These are phyloP conservation scores for Cairina moschata DNA, from an alignment of 2,113 vertebrate species.

Conservation along the genomic window DNA sequence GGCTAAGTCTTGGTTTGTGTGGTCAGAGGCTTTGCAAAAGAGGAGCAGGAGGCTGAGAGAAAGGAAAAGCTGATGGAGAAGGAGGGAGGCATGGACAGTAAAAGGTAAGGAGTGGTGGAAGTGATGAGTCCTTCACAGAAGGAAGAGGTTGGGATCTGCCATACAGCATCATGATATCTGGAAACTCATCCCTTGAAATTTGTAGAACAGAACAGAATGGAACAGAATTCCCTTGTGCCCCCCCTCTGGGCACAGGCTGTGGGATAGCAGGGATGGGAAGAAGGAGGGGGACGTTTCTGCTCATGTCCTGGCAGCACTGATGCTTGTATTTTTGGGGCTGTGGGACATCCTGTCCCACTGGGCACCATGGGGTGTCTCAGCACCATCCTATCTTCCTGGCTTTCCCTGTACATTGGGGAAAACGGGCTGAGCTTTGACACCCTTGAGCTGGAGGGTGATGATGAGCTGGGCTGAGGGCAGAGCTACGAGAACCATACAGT, in stretches of 20 bases:
- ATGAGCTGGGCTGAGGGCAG: neutral
- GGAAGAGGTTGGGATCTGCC: too few species aligned
- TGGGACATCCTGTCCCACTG: too few species aligned
- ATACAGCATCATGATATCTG: too few species aligned
- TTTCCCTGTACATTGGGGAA: neutral
- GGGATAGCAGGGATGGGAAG: neutral
- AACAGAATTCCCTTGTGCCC: neutral
- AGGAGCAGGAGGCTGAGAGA: too few species aligned
- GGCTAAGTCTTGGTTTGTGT: too few species aligned
- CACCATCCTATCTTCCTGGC: neutral
- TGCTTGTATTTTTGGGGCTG: neutral
- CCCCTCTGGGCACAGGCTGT: neutral
- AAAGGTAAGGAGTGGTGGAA: too few species aligned
- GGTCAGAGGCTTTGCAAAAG: too few species aligned
- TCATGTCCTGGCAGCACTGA: neutral
- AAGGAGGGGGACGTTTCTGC: neutral
- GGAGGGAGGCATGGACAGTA: too few species aligned
- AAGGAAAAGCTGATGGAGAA: too few species aligned
- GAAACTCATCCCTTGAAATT: too few species aligned
- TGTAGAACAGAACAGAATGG: too few species aligned
- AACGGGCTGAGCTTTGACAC: neutral
- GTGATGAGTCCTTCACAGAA: too few species aligned
- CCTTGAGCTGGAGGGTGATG: accelerated
- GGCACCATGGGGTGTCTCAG: neutral
- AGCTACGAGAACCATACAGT: accelerated